Evolutionary conservation across 2,797 vertebrate species (phyloP).

Genomic region (Luscinia luscinia): DNA sequence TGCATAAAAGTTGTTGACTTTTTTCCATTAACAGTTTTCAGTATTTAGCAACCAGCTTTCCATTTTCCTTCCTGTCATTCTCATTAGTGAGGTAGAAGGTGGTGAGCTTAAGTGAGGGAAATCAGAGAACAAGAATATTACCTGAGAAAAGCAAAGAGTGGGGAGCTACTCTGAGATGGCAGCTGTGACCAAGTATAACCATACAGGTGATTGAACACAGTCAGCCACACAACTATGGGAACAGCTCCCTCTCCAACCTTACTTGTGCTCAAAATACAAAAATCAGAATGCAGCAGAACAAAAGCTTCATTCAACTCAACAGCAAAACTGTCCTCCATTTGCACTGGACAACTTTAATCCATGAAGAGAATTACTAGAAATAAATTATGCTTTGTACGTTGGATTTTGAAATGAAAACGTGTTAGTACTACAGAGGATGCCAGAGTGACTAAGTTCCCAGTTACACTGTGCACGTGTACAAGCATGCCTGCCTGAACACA

Average conservation of each 20-base stretch:
- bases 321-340: not conserved
- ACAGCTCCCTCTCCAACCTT: not conserved
- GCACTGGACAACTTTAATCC: not conserved
- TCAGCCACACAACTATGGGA: not conserved
- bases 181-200: not conserved
- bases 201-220: not conserved
- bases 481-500: not conserved
- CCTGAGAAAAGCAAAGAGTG: not conserved
- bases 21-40: not conserved
- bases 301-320: not conserved
- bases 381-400: not conserved
- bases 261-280: not conserved
- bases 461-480: not conserved
- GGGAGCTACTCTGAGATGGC: not conserved
- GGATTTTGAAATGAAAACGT: not conserved
- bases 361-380: not conserved
- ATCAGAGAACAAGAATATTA: not conserved
- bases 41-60: not conserved
- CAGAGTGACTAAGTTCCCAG: constrained; percentile 20
- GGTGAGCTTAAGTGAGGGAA: not conserved
- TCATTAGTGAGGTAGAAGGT: not conserved
- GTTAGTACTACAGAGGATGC: not conserved
- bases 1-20: not conserved
- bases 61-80: not conserved
- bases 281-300: not conserved